Evolutionary conservation across 2,888 invertebrate genomes (phyloP), one percentile per base, ranked within the genome.

Genomic region (Sinopyrophorus schimmeli): DNA sequence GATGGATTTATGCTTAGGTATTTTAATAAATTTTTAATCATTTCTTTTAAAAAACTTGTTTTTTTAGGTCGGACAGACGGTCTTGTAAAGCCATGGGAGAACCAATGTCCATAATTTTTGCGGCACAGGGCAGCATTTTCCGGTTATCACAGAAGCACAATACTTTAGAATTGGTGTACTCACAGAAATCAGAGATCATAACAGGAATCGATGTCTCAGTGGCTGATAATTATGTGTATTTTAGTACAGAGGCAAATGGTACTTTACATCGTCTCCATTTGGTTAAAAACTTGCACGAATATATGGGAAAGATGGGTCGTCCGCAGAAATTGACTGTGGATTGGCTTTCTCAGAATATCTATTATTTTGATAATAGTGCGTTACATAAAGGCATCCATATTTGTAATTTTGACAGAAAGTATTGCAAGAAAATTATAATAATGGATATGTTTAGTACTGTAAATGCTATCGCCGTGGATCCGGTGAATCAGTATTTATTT

Each of bases 331-430:
- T 90, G 23, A 78, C 85, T 0, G 76, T 87, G 1, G 90, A 91
- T 61, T 90, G 89, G 89, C 70, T 83, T 14, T 83, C 86, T 0
- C 78, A 80, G 6, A 87, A 87, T 63, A 74, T 87, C 0, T 90
- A 89, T 68, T 83, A 82, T 56, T 78, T 80, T 44, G 66, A 71
- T 0, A 71, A 72, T 17, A 67, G 67, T 30, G 69, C 58, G 3
- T 34, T 28, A 6, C 38, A 49, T 1, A 65, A 63, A 46, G 62
- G 73, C 0, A 69, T 73, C 23, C 63, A 60, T 16, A 61, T 72
- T 4, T 73, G 73, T 51, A 70, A 67, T 54, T 72, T 73, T 44
- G 56, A 63, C 1, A 60, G 57, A 9, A 59, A 63, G 42, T 43
- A 55, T 11, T 71, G 71, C 41, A 62, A 66, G 0, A 61, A 58